phyloP scores from a whole-genome alignment of 1,140 invertebrate genomes.

The Zaprionus camerounensis region DNA sequence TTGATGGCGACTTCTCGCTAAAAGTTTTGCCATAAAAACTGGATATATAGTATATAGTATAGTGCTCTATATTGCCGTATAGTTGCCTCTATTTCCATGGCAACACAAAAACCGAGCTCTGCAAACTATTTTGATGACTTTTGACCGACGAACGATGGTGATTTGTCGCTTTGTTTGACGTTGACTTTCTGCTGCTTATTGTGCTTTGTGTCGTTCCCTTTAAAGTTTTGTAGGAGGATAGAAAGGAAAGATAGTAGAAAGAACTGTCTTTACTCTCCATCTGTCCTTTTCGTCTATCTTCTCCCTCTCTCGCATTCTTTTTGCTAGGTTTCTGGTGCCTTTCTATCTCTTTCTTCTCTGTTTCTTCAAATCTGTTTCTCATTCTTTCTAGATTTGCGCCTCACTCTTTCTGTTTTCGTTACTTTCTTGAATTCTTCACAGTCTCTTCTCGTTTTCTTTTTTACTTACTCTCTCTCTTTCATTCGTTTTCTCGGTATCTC shows the following conservation, averaged over 20 bases:
- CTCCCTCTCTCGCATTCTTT: too few species aligned
- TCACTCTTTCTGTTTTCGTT: not conserved
- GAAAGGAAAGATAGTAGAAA: too few species aligned
- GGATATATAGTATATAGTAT: slow-evolving; percentile 4
- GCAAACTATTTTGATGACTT: slow-evolving; percentile 14
- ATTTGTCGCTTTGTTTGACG: not conserved
- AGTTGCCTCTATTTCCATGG: slow-evolving; percentile 10
- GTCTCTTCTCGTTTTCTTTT: not conserved
- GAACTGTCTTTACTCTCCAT: too few species aligned
- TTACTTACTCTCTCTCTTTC: not conserved
- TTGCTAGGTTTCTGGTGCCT: too few species aligned
- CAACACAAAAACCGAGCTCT: slow-evolving; percentile 15
- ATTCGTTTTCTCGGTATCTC: not conserved
- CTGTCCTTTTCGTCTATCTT: too few species aligned
- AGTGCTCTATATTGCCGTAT: too few species aligned
- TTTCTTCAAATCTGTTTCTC: not conserved
- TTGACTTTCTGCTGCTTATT: not conserved
- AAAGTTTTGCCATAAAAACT: slow-evolving; percentile 37
- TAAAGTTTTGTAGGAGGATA: not conserved
- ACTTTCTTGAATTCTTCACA: not conserved
- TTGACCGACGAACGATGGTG: not conserved
- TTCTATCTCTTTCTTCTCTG: too few species aligned
- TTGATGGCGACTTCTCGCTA: not conserved
- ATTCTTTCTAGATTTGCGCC: accelerated
- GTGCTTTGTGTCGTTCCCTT: not conserved